These are phyloP conservation scores for Anastrepha ludens DNA, from an alignment of 1,140 invertebrate species.

Conservation along the genomic window DNA sequence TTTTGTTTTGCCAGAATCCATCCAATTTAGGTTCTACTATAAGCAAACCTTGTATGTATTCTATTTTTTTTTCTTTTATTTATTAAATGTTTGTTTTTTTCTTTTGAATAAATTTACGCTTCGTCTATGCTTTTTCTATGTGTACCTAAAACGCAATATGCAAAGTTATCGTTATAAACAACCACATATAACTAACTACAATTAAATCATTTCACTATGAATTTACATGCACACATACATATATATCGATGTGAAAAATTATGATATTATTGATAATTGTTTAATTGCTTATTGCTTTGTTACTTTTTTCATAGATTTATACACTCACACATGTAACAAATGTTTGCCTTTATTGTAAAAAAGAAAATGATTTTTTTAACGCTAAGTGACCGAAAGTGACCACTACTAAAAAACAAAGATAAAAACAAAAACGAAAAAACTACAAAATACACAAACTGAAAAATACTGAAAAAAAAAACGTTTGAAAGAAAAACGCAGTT, in stretches of 20 bases:
- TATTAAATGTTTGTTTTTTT: background rate
- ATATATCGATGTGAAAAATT: background rate
- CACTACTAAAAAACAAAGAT: background rate
- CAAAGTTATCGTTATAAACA: background rate
- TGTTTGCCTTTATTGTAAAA: constrained; percentile 33
- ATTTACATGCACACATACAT: background rate
- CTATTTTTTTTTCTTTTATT: background rate
- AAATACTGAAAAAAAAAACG: constrained; percentile 6
- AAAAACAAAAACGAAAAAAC: constrained; percentile 10
- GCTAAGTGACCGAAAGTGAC: background rate
- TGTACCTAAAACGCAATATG: constrained; percentile 43
- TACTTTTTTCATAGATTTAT: background rate
- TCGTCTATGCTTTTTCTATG: constrained; percentile 19
- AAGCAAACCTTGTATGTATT: background rate
- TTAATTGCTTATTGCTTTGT: constrained; percentile 62
- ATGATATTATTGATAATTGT: constrained; percentile 55
- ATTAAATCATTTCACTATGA: constrained; percentile 20
- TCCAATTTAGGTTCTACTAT: constrained; percentile 46
- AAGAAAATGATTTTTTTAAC: background rate
- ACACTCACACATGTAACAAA: background rate
- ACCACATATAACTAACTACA: background rate
- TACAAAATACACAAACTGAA: constrained; percentile 16
- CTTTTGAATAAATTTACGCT: constrained; percentile 11
- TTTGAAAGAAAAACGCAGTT: constrained; percentile 45
- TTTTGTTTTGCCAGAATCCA: constrained; percentile 51